phyloP scores from a whole-genome alignment of 2,113 vertebrate species.

The Galbula dea region DNA sequence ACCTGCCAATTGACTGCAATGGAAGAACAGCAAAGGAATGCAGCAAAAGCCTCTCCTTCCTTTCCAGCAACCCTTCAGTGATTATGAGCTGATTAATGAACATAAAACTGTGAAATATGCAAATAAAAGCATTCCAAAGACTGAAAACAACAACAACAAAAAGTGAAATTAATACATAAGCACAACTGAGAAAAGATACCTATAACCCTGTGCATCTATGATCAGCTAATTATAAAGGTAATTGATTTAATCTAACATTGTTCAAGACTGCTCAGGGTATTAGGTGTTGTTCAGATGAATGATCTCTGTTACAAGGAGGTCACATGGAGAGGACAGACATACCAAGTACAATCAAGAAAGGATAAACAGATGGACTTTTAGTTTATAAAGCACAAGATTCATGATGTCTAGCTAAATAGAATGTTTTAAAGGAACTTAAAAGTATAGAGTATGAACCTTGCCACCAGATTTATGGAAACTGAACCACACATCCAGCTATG shows the following conservation, averaged over 20 bases:
- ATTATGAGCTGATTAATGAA: neutral
- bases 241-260: neutral
- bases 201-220: neutral
- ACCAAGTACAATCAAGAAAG: neutral
- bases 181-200: neutral
- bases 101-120: neutral
- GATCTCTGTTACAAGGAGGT: neutral
- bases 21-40: neutral
- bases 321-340: neutral
- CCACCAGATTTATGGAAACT: neutral
- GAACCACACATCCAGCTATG: no score
- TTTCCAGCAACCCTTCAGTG: neutral
- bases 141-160: neutral
- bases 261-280: neutral
- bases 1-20: fast-evolving
- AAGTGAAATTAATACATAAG: neutral
- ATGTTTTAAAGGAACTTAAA: neutral
- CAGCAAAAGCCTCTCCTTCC: neutral
- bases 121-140: neutral
- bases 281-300: neutral
- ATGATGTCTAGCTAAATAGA: neutral
- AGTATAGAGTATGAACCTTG: neutral
- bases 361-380: neutral
- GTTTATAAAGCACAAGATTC: neutral
- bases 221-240: neutral